A percentile compares a stretch with the other conserved stretches of the same genome.
Conservation (phyloP, 2,113 vertebrate species). For the Laticauda laticaudata region DNA sequence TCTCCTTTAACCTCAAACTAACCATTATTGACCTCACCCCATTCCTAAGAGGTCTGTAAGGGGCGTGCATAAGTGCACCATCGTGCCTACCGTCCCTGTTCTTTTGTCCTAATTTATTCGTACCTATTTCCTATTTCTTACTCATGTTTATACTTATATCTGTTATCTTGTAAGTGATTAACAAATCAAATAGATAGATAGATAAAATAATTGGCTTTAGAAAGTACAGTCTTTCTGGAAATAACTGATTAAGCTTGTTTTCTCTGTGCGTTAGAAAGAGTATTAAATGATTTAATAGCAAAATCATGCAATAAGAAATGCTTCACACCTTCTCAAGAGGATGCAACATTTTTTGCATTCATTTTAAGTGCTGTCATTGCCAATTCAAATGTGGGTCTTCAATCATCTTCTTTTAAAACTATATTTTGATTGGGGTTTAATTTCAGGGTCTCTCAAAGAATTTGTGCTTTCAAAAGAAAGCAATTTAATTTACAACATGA, state of each 20-base stretch:
- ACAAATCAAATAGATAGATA: too few relatives aligned
- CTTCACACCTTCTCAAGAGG: neutral
- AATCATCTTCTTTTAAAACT: conserved; percentile 20
- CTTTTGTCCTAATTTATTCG: too few relatives aligned
- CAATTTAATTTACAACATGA: conserved; percentile 61
- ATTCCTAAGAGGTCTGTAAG: too few relatives aligned
- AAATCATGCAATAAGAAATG: neutral
- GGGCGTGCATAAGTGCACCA: too few relatives aligned
- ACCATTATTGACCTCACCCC: too few relatives aligned
- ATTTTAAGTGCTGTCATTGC: neutral
- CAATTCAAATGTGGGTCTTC: neutral
- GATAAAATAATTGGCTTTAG: neutral
- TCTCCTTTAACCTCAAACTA: too few relatives aligned
- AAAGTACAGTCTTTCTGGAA: conserved; percentile 8
- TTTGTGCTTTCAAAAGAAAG: conserved; percentile 53
- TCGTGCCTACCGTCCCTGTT: too few relatives aligned
- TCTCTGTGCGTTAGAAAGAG: neutral
- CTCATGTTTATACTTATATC: too few relatives aligned
- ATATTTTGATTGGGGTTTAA: conserved; percentile 41
- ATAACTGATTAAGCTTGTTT: neutral
- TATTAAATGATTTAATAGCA: neutral
- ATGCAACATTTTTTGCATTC: neutral
- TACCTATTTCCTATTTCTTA: too few relatives aligned
- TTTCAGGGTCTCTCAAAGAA: conserved; percentile 52
- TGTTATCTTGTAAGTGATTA: too few relatives aligned